A percentile compares a stretch with the other conserved stretches of the same genome.
Evolutionary conservation across 2,113 vertebrate genomes (phyloP).

Genomic region (Litocranius walleri): DNA sequence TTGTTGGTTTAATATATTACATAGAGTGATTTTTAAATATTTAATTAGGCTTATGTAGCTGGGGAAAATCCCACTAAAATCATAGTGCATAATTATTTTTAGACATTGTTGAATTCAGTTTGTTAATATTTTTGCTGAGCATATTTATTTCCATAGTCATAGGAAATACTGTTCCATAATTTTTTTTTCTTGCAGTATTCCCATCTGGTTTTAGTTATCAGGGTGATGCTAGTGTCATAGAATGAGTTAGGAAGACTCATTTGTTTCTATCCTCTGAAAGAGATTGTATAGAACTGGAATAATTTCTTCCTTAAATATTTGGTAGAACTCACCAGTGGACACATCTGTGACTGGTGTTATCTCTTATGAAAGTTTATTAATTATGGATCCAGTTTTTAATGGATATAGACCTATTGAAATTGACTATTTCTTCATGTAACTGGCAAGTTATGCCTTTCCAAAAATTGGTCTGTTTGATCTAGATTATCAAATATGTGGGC

Average conservation of each 20-base stretch:
- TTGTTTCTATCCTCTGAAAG: background rate
- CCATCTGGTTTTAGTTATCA: background rate
- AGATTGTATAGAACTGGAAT: background rate
- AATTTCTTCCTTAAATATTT: background rate
- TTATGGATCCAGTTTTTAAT: background rate
- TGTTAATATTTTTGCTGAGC: background rate
- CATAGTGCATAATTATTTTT: background rate
- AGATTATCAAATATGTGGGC: background rate
- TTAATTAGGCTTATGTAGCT: background rate
- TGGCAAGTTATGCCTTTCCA: background rate
- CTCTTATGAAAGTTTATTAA: background rate
- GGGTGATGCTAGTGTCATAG: background rate
- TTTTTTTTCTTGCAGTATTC: background rate
- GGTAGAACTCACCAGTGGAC: background rate
- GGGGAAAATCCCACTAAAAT: background rate
- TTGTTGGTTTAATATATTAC: background rate
- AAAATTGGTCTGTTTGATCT: background rate
- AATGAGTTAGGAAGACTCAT: background rate
- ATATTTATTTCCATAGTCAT: background rate
- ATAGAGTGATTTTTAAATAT: background rate
- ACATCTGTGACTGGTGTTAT: background rate
- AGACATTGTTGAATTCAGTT: background rate
- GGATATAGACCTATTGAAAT: background rate
- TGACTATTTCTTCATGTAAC: fast-evolving
- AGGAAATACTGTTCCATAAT: background rate